Conservation (phyloP, 1,140 invertebrate species). For the Palaemon carinicauda region DNA sequence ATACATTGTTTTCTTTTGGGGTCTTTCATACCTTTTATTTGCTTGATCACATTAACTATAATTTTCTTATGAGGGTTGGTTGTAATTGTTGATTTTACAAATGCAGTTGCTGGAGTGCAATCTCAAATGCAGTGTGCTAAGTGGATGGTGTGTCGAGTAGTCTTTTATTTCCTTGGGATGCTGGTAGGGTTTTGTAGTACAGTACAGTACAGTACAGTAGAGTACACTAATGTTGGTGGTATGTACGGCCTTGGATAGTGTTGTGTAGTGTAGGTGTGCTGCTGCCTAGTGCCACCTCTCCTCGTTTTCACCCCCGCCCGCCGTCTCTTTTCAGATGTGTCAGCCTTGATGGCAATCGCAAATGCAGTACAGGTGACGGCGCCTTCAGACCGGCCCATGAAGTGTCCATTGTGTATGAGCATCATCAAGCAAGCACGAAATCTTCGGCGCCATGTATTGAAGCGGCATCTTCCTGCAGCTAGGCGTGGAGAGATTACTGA, state of each 20-base stretch:
- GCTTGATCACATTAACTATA: too few relatives aligned
- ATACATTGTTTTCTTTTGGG: not conserved
- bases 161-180: too few relatives aligned
- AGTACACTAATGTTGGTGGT: not conserved
- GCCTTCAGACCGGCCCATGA: slow-evolving; percentile 72
- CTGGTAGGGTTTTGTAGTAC: not conserved
- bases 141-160: too few relatives aligned
- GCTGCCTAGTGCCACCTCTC: slow-evolving; percentile 6
- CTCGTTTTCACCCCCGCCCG: slow-evolving; percentile 49
- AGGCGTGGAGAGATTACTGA: slow-evolving; percentile 56
- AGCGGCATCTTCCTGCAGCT: slow-evolving; percentile 55
- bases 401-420: slow-evolving; percentile 71
- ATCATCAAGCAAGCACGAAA: slow-evolving; percentile 71
- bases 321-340: slow-evolving; percentile 60
- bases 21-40: slow-evolving; percentile 16
- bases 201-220: not conserved
- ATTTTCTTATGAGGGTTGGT: not conserved
- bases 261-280: slow-evolving; percentile 21
- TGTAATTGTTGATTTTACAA: not conserved
- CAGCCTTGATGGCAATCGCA: slow-evolving; percentile 57
- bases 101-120: too few relatives aligned
- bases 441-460: slow-evolving; percentile 68
- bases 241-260: slow-evolving; percentile 3
- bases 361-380: slow-evolving; percentile 56
- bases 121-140: too few relatives aligned